phyloP scores from a whole-genome alignment of 2,113 vertebrate genomes.

The Lasiurus borealis region DNA sequence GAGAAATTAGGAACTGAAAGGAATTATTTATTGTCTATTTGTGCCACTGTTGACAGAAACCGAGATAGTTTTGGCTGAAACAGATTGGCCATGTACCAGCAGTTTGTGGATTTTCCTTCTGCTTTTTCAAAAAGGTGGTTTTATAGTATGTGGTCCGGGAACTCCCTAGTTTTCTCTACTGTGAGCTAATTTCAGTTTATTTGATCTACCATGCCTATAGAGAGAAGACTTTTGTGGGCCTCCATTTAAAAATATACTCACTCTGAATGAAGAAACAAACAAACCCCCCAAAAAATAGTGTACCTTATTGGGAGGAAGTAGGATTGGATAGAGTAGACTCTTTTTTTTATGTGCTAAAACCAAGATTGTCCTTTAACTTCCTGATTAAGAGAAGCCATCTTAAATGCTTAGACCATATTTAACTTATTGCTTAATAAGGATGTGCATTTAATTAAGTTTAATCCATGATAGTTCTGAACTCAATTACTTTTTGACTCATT shows the following conservation, averaged over 20 bases:
- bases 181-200: neutral
- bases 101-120: neutral
- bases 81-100: neutral
- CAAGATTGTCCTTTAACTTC: neutral
- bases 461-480: neutral
- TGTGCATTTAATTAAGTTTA: neutral
- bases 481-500: neutral
- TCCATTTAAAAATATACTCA: neutral
- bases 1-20: slow-evolving; percentile 12
- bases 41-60: neutral
- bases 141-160: neutral
- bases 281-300: neutral
- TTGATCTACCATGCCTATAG: neutral
- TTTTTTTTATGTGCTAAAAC: neutral
- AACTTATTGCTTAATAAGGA: neutral
- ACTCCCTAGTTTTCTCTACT: neutral
- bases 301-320: neutral
- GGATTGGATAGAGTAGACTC: neutral
- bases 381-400: neutral
- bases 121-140: neutral
- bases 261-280: neutral
- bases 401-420: neutral
- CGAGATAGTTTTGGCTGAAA: neutral
- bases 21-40: neutral
- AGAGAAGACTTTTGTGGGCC: neutral